These are phyloP conservation scores for Hyperoplus lanceolatus DNA, from an alignment of 2,797 vertebrate genomes.

Conservation along the genomic window DNA sequence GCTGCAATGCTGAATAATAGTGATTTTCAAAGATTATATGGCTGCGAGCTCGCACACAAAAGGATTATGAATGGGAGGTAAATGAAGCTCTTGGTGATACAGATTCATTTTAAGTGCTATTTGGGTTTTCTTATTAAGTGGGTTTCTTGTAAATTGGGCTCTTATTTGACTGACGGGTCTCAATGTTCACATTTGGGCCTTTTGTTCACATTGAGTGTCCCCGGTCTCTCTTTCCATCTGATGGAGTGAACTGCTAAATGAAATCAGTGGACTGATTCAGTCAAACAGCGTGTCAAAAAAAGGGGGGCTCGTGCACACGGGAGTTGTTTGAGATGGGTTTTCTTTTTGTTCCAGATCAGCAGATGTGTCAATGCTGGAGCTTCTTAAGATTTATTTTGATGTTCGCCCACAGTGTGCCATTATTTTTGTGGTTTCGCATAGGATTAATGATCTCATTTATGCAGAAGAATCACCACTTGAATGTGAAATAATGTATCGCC, in stretches of 20 bases:
- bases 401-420: constrained; percentile 54
- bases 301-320: constrained; percentile 2
- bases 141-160: constrained; percentile 66
- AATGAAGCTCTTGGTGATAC: constrained; percentile 79
- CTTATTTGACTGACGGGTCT: constrained; percentile 65
- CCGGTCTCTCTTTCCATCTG: constrained; percentile 50
- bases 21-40: constrained; percentile 75
- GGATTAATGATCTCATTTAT: constrained; percentile 59
- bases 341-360: constrained; percentile 56
- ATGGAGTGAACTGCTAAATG: constrained; percentile 58
- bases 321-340: constrained; percentile 49
- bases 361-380: constrained; percentile 32
- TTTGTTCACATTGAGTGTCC: constrained; percentile 74
- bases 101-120: constrained; percentile 77
- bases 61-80: constrained; percentile 78
- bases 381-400: constrained; percentile 53
- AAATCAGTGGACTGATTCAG: constrained; percentile 76
- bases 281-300: constrained; percentile 38
- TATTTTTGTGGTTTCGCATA: constrained; percentile 49
- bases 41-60: constrained; percentile 71
- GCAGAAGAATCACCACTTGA: constrained; percentile 61
- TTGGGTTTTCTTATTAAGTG: constrained; percentile 81
- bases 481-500: constrained; percentile 43
- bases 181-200: constrained; percentile 69
- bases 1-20: constrained; percentile 69